Percentiles rank a stretch among this genome's conserved stretches.
These are phyloP conservation scores for Salmo trutta DNA, from an alignment of 2,797 vertebrate genomes.

Conservation along the genomic window DNA sequence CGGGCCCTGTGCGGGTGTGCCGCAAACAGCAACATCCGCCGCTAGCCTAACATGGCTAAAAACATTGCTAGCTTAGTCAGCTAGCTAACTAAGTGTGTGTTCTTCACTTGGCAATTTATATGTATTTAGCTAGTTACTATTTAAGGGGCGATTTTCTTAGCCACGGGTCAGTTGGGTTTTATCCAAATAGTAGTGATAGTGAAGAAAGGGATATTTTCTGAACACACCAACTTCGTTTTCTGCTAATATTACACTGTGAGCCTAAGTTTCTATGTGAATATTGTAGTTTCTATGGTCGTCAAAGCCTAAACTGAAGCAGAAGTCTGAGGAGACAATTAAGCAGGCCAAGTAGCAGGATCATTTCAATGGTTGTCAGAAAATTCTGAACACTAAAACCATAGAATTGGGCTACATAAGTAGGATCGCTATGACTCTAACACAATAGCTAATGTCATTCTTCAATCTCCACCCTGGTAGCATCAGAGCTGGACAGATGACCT, in stretches of 20 bases:
- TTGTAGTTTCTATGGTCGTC: too few species aligned
- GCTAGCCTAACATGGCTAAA: background rate
- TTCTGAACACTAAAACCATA: background rate
- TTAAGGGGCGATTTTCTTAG: background rate
- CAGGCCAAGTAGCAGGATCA: background rate
- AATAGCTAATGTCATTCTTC: background rate
- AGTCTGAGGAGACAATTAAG: background rate
- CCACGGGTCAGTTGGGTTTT: too few species aligned
- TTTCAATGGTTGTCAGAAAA: background rate
- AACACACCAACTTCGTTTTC: too few species aligned
- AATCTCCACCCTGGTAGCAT: constrained; percentile 69
- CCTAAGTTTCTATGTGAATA: too few species aligned
- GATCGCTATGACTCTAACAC: background rate
- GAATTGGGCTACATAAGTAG: background rate
- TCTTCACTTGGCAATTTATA: background rate
- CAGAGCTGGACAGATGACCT: constrained; percentile 97
- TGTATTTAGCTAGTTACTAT: background rate
- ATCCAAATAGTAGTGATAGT: too few species aligned
- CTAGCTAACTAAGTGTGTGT: background rate
- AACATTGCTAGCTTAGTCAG: background rate
- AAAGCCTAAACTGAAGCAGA: background rate
- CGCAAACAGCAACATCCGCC: background rate
- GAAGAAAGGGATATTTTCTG: too few species aligned
- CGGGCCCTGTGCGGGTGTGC: background rate
- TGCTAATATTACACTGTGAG: too few species aligned